Base-by-base conservation (phyloP, 2,888 invertebrate species). In the Endotricha flammealis region DNA sequence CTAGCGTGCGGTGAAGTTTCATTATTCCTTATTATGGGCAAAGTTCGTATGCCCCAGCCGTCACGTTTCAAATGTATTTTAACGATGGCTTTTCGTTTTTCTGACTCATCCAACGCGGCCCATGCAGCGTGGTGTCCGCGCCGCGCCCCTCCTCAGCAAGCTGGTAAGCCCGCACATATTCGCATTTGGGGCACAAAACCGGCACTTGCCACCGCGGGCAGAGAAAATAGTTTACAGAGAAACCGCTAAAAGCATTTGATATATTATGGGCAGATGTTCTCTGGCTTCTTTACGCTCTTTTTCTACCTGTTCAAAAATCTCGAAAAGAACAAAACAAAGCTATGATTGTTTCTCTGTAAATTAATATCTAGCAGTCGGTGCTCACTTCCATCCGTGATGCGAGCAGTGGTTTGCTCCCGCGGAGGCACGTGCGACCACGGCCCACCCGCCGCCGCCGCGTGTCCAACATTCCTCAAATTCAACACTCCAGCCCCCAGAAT, bases 71-170 rank as follows among this genome's bases (percentile, higher is more conserved):
- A 53, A 55, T 55, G 52, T 62, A 52, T 69, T 72, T 70, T 75
- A 76, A 76, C 63, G 53, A 53, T 63, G 53, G 45, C 44, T 65
- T 76, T 74, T 68, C 64, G 62, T 71, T 75, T 74, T 74, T 78
- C 82, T 85, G 83, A 85, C 85, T 82, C 82, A 82, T 83, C 80
- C 81, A 80, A 77, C 67, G 70, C 72, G 70, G 66, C 64, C 64
- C 65, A 67, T 52, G 68, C 76, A 76, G 78, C 72, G 62, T 77
- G 75, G 80, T 76, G 76, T 56, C 58, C 66, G 60, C 72, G 75
- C 27, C 77, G 73, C 52, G 69, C 58, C 50, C 51, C 69, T 44
- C 50, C 64, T 40, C 76, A 72, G 43, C 73, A 60, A 55, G 52
- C 66, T 56, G 76, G 76, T 76, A 78, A 79, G 74, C 65, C 46